Conservation (phyloP, 2,797 vertebrate genomes). For the Microhierax caerulescens region DNA sequence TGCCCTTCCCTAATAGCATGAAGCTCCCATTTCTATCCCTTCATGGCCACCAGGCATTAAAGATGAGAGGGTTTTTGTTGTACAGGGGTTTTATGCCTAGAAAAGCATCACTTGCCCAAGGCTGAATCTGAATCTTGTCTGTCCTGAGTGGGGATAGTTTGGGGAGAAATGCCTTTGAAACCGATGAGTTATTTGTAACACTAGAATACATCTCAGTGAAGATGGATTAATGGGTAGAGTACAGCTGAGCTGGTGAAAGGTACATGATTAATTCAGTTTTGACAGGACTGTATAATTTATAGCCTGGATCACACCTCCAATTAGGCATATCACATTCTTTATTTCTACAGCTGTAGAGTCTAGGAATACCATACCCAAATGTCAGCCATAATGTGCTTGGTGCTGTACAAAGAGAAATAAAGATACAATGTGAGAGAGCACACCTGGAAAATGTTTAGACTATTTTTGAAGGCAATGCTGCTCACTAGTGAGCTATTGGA, state of each 20-base stretch:
- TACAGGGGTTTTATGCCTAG: slow-evolving; percentile 24
- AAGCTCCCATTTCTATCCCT: slow-evolving; percentile 5
- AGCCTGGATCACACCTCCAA: slow-evolving; percentile 33
- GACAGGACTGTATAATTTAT: slow-evolving; percentile 42
- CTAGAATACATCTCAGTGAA: neutral
- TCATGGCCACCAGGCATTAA: neutral
- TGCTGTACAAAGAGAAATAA: neutral
- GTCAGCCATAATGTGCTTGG: neutral
- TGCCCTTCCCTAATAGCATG: slow-evolving; percentile 30
- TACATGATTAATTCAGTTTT: slow-evolving; percentile 48
- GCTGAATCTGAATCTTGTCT: slow-evolving; percentile 26
- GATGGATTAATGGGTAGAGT: slow-evolving; percentile 27
- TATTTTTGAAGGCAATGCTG: neutral
- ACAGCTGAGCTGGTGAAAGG: slow-evolving; percentile 15
- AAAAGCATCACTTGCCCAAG: slow-evolving; percentile 15
- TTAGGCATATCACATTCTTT: slow-evolving; percentile 34
- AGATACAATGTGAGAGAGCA: neutral
- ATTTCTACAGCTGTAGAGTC: neutral
- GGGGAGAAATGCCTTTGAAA: slow-evolving; percentile 37
- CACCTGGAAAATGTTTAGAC: neutral
- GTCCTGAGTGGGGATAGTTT: slow-evolving; percentile 11
- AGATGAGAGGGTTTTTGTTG: slow-evolving; percentile 49
- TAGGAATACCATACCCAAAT: neutral
- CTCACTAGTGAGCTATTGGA: neutral
- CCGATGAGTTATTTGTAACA: slow-evolving; percentile 9